Conservation (phyloP, 2,113 vertebrate genomes). For the Larimichthys crocea region DNA sequence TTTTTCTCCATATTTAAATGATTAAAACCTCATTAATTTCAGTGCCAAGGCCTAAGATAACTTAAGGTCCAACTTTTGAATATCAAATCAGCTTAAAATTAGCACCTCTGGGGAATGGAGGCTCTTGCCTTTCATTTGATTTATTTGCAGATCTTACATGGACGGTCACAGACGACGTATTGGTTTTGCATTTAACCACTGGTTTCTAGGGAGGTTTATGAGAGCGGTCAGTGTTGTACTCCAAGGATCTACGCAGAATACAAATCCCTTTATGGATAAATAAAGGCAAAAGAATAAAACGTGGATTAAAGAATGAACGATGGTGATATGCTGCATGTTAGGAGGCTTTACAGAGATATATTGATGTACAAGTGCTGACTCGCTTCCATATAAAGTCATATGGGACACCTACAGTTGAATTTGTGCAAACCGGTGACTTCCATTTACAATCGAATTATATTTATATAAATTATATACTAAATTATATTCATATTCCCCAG, state of each 20-base stretch:
- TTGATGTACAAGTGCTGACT: too few relatives aligned
- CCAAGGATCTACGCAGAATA: background rate
- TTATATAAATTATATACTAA: background rate
- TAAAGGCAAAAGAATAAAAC: background rate
- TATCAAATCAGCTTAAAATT: conserved; percentile 28
- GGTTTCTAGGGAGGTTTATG: conserved; percentile 1
- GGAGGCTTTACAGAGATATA: too few relatives aligned
- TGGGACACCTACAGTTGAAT: background rate
- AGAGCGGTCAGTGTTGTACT: background rate
- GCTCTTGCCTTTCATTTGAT: conserved; percentile 23
- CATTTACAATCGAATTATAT: conserved; percentile 12
- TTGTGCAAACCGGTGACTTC: conserved; percentile 5
- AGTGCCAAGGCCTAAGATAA: conserved; percentile 35
- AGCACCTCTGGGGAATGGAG: conserved; percentile 4
- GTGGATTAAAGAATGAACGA: background rate
- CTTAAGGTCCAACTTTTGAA: conserved; percentile 42
- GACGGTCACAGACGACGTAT: background rate
- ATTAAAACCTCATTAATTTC: conserved; percentile 49
- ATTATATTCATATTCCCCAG: conserved; percentile 19
- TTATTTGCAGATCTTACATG: conserved; percentile 25
- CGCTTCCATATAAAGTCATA: too few relatives aligned
- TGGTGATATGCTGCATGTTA: background rate
- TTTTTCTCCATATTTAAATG: conserved; percentile 28
- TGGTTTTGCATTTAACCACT: conserved; percentile 8
- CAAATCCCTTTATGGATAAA: background rate